phyloP scores from a whole-genome alignment of 2,797 vertebrate species.

The Neosalanx taihuensis region DNA sequence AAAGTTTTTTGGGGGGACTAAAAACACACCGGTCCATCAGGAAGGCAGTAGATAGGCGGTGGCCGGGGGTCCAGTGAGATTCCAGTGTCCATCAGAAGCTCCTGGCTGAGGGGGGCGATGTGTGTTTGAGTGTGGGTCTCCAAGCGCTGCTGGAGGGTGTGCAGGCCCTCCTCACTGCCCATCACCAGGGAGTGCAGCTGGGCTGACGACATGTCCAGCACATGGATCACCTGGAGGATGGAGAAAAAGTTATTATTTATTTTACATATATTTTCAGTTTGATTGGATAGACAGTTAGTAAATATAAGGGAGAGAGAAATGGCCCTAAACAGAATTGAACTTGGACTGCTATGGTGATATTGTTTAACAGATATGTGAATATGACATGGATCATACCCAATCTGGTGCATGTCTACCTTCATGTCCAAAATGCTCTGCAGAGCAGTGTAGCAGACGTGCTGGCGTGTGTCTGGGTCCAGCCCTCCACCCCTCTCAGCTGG shows the following conservation, averaged over 20 bases:
- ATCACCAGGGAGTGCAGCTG: conserved; percentile 90
- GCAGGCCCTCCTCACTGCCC: conserved; percentile 88
- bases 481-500: conserved; percentile 85
- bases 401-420: conserved; percentile 74
- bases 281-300: too few relatives aligned
- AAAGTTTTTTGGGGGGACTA: too few relatives aligned
- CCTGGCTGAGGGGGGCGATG: conserved; percentile 88
- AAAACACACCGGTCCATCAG: conserved; percentile 86
- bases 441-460: conserved; percentile 79
- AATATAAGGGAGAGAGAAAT: too few relatives aligned
- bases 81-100: conserved; percentile 92
- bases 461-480: conserved; percentile 69
- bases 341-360: too few relatives aligned
- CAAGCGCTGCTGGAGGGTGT: conserved; percentile 89
- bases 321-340: too few relatives aligned
- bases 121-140: conserved; percentile 86
- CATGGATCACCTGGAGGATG: conserved; percentile 84
- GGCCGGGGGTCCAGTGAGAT: conserved; percentile 92
- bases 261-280: too few relatives aligned
- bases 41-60: conserved; percentile 90
- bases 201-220: conserved; percentile 97
- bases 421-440: conserved; percentile 87
- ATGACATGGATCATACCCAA: neutral
- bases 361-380: too few relatives aligned
- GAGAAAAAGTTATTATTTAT: too few relatives aligned